These are phyloP conservation scores for Salvator merianae DNA, from an alignment of 2,113 vertebrate genomes.

Conservation along the genomic window DNA sequence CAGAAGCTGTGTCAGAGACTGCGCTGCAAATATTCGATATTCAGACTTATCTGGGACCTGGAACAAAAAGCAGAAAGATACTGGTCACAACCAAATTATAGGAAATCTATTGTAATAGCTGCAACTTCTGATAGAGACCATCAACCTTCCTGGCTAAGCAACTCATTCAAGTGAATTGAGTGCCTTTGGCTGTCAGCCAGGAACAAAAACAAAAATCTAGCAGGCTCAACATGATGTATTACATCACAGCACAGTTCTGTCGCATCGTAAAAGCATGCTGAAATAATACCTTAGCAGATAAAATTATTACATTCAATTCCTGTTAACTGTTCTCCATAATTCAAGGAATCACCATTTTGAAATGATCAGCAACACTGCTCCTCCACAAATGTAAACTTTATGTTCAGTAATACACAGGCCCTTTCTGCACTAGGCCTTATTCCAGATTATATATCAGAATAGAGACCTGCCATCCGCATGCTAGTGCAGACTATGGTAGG, in stretches of 20 bases:
- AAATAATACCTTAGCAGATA: background rate
- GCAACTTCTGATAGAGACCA: background rate
- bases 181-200: background rate
- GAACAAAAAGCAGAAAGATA: slow-evolving; percentile 32
- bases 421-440: no score
- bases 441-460: no score
- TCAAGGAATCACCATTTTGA: background rate
- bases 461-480: no score
- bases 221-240: background rate
- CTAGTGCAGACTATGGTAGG: no score
- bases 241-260: background rate
- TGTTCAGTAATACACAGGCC: no score
- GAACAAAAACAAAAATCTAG: background rate
- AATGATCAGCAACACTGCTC: background rate
- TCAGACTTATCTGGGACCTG: slow-evolving; percentile 93
- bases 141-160: no score
- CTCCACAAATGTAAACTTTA: no score
- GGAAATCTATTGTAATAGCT: background rate
- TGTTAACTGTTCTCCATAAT: background rate
- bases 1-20: slow-evolving; percentile 81
- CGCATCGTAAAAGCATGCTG: background rate
- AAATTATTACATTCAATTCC: background rate
- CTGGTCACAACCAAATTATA: accelerated
- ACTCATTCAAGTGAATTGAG: background rate
- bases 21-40: slow-evolving; percentile 81